Conservation (phyloP, 2,113 vertebrate species). For the Hiodon tergisus region DNA sequence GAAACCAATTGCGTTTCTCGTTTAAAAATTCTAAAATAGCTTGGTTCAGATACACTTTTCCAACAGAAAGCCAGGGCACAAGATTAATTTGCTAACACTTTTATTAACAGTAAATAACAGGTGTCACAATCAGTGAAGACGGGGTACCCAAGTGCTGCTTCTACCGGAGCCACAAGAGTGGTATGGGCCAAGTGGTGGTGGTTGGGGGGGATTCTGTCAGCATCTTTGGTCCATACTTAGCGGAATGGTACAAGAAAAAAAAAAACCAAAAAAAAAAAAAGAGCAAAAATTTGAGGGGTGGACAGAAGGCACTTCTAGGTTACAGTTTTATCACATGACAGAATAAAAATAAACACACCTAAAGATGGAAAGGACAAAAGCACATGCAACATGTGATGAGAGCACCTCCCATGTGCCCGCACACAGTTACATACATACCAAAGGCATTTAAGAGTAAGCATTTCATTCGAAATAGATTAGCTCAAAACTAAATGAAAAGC, state of each 20-base stretch:
- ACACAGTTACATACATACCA: constrained; percentile 50
- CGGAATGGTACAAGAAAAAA: constrained; percentile 31
- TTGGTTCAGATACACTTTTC: not conserved
- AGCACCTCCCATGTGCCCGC: constrained; percentile 14
- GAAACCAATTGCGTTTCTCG: not conserved
- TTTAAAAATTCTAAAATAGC: not conserved
- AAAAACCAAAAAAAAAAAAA: constrained; percentile 24
- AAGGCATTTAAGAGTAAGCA: constrained; percentile 9
- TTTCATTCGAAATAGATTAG: constrained; percentile 13
- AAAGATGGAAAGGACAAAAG: constrained; percentile 39
- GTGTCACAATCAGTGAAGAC: constrained; percentile 59
- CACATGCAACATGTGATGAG: constrained; percentile 6
- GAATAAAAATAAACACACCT: constrained; percentile 17
- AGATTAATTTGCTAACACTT: constrained; percentile 43
- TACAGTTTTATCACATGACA: constrained; percentile 59
- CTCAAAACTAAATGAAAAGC: constrained; percentile 47
- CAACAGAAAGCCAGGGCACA: constrained; percentile 1
- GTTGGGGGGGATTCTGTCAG: constrained; percentile 42
- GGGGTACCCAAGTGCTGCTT: constrained; percentile 34
- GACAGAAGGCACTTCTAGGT: constrained; percentile 73
- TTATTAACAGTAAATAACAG: constrained; percentile 69
- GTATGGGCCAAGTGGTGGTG: not conserved
- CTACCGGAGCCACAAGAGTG: constrained; percentile 25
- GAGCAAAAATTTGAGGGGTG: constrained; percentile 31
- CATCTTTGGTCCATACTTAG: constrained; percentile 66